Evolutionary conservation across 2,113 vertebrate genomes (phyloP).

Genomic region (Pelobates fuscus): DNA sequence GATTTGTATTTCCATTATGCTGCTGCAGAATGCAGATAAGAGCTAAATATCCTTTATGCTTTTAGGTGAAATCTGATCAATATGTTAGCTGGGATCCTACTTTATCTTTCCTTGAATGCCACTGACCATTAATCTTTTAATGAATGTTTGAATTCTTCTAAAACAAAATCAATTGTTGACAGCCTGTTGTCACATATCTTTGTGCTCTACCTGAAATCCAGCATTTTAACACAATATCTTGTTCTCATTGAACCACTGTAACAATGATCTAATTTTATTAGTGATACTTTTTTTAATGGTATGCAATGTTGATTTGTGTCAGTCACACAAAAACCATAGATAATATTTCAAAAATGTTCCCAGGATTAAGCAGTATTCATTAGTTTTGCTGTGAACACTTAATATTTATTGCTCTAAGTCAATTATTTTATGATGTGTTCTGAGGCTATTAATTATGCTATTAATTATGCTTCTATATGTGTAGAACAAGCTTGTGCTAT

Average conservation of each 20-base stretch:
- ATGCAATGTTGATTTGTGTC: too few relatives aligned
- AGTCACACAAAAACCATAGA: too few relatives aligned
- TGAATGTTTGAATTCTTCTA: slow-evolving; percentile 30
- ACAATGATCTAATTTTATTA: too few relatives aligned
- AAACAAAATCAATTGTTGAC: slow-evolving; percentile 32
- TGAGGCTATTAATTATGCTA: too few relatives aligned
- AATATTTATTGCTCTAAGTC: too few relatives aligned
- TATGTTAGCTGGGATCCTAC: slow-evolving; percentile 26
- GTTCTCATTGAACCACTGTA: neutral
- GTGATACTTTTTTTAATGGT: too few relatives aligned
- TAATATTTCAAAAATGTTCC: too few relatives aligned
- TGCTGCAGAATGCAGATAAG: neutral
- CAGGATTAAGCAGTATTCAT: too few relatives aligned
- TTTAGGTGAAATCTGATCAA: slow-evolving; percentile 46
- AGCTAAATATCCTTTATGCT: neutral
- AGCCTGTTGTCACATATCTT: neutral
- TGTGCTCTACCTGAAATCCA: neutral
- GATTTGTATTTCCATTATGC: neutral
- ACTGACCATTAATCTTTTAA: slow-evolving; percentile 41
- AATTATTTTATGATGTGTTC: too few relatives aligned
- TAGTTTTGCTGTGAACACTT: too few relatives aligned
- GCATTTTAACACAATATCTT: neutral
- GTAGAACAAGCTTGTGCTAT: too few relatives aligned
- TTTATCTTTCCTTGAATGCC: slow-evolving; percentile 41
- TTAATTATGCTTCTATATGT: too few relatives aligned